Evolutionary conservation across 2,888 invertebrate genomes (phyloP), one percentile per base, ranked within the genome.

Genomic region (Melipona bicolor): DNA sequence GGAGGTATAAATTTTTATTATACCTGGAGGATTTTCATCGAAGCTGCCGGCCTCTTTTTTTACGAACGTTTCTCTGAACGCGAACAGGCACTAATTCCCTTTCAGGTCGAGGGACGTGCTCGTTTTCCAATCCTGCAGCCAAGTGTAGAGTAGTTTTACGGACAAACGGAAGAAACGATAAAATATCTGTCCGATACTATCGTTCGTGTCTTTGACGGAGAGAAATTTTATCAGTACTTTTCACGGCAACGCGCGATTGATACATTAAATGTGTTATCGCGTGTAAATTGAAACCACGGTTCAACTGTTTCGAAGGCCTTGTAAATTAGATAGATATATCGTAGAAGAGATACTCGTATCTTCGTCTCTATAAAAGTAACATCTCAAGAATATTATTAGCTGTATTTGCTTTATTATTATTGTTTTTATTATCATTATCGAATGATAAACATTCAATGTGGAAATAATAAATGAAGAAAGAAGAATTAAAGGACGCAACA

Each of bases 1-100:
- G 54, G 36, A 43, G 61, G 82, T 68, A 78, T 79, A 81, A 77
- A 79, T 79, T 81, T 79, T 81, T 87, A 85, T 84, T 76, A 65
- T 72, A 36, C 52, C 64, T 75, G 32, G 62, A 73, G 74, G 73
- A 74, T 72, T 71, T 32, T 64, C 61, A 56, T 79, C 79, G 79
- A 77, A 50, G 13, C 3, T 21, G 52, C 50, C n/a, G 21, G 19
- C 9, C 4, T 24, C 36, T 6, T 75, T 67, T 62, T 77, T 77
- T 69, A 56, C 21, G 19, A 54, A 19, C 24, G 56, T 50, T 36
- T 24, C 21, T 11, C 21, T 5, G 67, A 32, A 43, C 49, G 43
- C 49, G 49, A 77, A 49, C 68, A 52, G 6, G 50, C 78, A 64
- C 68, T 70, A 77, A 77, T 69, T 69, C 61, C 27, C 9, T 27